phyloP scores from a whole-genome alignment of 2,797 vertebrate species.

The Coregonus suidteri region DNA sequence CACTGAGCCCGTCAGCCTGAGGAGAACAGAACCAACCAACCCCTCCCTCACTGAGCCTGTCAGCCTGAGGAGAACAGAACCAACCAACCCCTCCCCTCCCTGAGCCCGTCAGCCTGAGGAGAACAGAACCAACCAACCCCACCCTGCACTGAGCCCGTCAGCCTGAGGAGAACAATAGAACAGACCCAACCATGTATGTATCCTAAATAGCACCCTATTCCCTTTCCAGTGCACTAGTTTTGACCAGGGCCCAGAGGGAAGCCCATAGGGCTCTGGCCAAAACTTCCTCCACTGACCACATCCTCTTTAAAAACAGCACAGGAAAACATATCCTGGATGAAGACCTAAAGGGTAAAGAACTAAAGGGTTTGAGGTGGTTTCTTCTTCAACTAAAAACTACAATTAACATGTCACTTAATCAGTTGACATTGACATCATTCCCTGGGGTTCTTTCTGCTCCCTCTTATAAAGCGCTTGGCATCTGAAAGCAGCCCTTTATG shows the following conservation, averaged over 20 bases:
- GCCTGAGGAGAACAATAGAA: neutral
- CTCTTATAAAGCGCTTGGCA: conserved; percentile 10
- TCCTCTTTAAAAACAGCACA: neutral
- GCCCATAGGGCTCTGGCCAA: neutral
- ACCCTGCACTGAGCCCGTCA: neutral
- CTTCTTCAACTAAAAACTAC: conserved; percentile 24
- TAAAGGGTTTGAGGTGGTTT: neutral
- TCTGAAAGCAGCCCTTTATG: conserved; percentile 35
- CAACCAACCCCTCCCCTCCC: neutral
- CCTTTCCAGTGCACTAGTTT: neutral
- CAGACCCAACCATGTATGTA: neutral
- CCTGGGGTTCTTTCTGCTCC: conserved; percentile 27
- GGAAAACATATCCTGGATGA: conserved; percentile 15
- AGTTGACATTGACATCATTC: conserved; percentile 9
- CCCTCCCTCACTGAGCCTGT: no score
- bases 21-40: no score
- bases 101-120: neutral
- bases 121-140: neutral
- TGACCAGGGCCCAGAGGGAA: neutral
- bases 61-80: no score
- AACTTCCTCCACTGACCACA: neutral
- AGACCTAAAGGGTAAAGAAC: neutral
- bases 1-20: no score
- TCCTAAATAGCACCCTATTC: neutral
- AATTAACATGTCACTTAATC: conserved; percentile 47